phyloP scores from a whole-genome alignment of 2,113 vertebrate species.

The Crotalus helleri region DNA sequence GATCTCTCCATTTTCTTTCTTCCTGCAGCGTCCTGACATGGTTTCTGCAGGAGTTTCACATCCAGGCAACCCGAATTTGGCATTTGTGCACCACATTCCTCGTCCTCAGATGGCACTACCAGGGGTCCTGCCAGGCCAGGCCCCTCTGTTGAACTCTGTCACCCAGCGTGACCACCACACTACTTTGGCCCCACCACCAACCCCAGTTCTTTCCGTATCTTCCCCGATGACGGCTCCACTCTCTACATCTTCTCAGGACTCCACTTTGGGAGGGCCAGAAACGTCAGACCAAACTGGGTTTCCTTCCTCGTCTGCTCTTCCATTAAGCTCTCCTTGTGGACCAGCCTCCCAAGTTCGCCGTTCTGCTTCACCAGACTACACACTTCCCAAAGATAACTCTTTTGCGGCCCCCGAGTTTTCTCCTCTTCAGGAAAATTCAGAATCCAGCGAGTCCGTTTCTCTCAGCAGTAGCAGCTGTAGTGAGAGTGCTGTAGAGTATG shows the following conservation, averaged over 20 bases:
- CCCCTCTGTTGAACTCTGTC: accelerated
- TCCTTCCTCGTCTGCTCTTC: not conserved
- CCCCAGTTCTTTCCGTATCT: not conserved
- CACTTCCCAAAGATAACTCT: not conserved
- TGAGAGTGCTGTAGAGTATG: not conserved
- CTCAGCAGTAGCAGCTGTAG: not conserved
- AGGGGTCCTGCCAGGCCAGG: too few species aligned
- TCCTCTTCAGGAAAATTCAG: not conserved
- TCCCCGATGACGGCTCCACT: not conserved
- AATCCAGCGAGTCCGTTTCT: too few species aligned
- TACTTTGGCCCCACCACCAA: not conserved
- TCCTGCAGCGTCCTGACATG: not conserved
- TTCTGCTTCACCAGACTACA: not conserved
- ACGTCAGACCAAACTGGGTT: too few species aligned
- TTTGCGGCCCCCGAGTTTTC: not conserved
- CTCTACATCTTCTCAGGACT: not conserved
- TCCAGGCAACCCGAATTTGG: not conserved
- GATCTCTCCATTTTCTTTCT: not conserved
- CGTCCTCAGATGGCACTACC: not conserved
- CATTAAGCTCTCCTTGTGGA: not conserved
- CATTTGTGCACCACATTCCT: not conserved
- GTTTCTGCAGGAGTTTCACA: not conserved
- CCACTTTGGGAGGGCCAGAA: not conserved
- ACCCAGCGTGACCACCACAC: too few species aligned
- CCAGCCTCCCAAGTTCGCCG: not conserved